These are phyloP conservation scores for Podarcis siculus DNA, from an alignment of 2,797 vertebrate genomes.

Conservation along the genomic window DNA sequence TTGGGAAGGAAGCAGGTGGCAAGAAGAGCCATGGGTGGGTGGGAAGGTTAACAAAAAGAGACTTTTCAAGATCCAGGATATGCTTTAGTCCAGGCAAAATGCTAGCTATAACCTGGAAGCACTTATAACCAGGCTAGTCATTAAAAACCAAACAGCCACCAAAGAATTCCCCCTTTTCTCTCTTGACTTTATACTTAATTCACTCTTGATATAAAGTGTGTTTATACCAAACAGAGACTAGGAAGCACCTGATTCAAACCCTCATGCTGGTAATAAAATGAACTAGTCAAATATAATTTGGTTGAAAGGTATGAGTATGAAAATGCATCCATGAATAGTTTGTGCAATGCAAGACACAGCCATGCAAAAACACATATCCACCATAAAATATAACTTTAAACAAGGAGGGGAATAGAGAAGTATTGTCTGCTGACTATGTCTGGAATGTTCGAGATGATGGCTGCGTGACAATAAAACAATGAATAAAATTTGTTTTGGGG, in stretches of 20 bases:
- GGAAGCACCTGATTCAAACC: not conserved
- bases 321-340: rapidly evolving
- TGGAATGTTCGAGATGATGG: not conserved
- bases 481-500: conserved; percentile 12
- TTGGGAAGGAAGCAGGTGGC: not conserved
- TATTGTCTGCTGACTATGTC: not conserved
- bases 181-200: not conserved
- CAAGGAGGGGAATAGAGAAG: too few species aligned
- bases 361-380: not conserved
- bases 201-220: not conserved
- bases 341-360: not conserved
- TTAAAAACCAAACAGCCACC: not conserved
- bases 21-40: not conserved
- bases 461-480: not conserved
- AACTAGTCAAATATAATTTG: not conserved
- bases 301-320: not conserved
- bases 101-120: not conserved
- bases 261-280: not conserved
- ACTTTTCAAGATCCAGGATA: too few species aligned
- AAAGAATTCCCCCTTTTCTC: too few species aligned
- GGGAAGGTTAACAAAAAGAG: not conserved
- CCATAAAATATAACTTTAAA: not conserved
- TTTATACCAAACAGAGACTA: not conserved
- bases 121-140: not conserved
- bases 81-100: not conserved